phyloP scores from a whole-genome alignment of 2,888 invertebrate genomes.

The Emmelina monodactyla region DNA sequence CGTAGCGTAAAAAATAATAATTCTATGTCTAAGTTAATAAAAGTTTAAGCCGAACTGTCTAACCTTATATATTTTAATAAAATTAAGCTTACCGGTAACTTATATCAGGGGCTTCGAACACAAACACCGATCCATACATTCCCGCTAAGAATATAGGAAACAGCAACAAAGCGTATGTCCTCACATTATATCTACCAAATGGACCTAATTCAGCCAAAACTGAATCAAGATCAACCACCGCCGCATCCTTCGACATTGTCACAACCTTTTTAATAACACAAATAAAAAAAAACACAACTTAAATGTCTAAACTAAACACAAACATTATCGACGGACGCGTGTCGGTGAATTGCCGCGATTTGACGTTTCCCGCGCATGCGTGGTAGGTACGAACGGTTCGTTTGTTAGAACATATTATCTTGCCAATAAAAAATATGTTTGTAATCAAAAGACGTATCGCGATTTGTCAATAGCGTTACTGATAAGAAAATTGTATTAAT shows the following conservation, averaged over 20 bases:
- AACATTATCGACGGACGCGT: conserved; percentile 1
- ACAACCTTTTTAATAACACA: conserved; percentile 11
- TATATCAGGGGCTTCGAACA: conserved; percentile 51
- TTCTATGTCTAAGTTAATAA: no score
- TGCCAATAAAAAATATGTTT: no score
- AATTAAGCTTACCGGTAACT: conserved; percentile 40
- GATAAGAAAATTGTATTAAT: no score
- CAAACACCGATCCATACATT: conserved; percentile 47
- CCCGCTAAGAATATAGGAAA: conserved; percentile 54
- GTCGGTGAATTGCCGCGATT: not conserved
- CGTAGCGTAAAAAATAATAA: no score
- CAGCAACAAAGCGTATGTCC: conserved; percentile 46
- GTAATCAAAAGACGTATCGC: no score
- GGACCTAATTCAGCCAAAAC: conserved; percentile 43
- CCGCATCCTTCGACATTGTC: conserved; percentile 31
- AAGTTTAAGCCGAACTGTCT: no score
- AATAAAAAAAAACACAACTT: conserved; percentile 20
- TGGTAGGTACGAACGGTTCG: no score
- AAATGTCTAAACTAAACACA: not conserved
- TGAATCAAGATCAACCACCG: conserved; percentile 30
- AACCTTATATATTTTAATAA: no score
- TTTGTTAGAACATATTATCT: no score
- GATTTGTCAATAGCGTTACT: no score
- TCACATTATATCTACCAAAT: conserved; percentile 46
- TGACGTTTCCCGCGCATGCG: conserved; percentile 6